Percentiles rank a stretch among this genome's conserved stretches.
phyloP scores from a whole-genome alignment of 1,140 invertebrate genomes.

The Nasonia longicornis region DNA sequence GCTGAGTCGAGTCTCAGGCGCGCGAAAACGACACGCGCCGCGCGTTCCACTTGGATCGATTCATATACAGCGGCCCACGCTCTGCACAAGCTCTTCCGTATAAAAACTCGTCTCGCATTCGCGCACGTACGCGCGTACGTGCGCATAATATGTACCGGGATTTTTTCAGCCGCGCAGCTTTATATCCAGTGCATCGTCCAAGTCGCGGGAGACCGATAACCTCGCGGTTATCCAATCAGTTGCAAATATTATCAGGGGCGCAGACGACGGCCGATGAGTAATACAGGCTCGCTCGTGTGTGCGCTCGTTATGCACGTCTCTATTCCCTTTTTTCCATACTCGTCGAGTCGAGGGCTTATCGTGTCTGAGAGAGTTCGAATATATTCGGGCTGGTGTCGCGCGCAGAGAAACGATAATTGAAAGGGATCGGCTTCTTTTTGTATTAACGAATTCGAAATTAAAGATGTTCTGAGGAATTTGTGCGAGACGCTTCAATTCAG shows the following conservation, averaged over 20 bases:
- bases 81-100: neutral
- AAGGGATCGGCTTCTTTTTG: neutral
- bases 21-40: neutral
- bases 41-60: neutral
- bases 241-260: conserved; percentile 50
- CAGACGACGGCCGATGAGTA: conserved; percentile 24
- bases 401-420: neutral
- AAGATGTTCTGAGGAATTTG: too few species aligned
- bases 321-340: neutral
- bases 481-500: neutral
- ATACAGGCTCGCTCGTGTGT: neutral
- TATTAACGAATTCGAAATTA: too few species aligned
- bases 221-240: conserved; percentile 48
- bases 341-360: neutral
- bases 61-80: neutral
- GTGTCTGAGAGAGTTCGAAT: neutral
- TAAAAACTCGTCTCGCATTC: conserved; percentile 17
- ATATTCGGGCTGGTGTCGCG: too few species aligned
- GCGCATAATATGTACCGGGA: neutral
- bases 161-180: too few species aligned
- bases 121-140: neutral
- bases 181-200: neutral
- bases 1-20: too few species aligned
- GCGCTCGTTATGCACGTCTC: neutral
- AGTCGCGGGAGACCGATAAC: conserved; percentile 34